Base-by-base conservation (phyloP, 2,888 invertebrate genomes). In the Lasioglossum malachurum region DNA sequence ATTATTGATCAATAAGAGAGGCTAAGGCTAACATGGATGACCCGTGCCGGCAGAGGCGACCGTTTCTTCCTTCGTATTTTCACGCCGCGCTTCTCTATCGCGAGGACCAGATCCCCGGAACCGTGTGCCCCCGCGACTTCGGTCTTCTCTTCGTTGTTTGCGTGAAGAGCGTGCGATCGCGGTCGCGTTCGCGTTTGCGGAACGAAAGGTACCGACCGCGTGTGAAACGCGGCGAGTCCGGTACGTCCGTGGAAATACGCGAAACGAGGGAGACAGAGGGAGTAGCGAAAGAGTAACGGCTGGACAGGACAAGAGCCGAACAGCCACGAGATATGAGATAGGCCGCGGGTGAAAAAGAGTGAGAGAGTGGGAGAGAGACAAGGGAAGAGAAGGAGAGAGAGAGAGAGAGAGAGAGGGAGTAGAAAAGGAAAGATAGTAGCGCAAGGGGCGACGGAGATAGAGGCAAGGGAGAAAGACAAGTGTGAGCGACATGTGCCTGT, bases 1-100 rank as follows among this genome's bases (percentile, higher is more conserved):
- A 94, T 94, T 95, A 95, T 95, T 95, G 95, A 95, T 95, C 94
- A 95, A 93, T 94, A 93, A 94, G 92, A 92, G 92, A 78, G 87
- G 91, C 92, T 92, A 90, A 93, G 87, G 91, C 92, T 92, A 90
- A 93, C 93, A 94, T 93, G 94, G 93, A 92, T 92, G 94, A 93
- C 91, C 93, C 92, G 94, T 94, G 94, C 94, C 93, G 94, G 93
- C 92, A 92, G 93, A 93, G 94, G 93, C 94, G 89, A 89, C 89
- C 94, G 94, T 94, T 93, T 93, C 93, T 94, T 93, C 92, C 92
- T 92, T 91, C 88, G 93, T 91, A 92, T 93, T 94, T 93, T 92
- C 89, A 92, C 92, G 91, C 89, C 86, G 90, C 90, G 90, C 86
- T 89, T 84, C 88, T 88, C 80, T 83, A 87, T 84, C 87, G 79